phyloP scores from a whole-genome alignment of 2,797 vertebrate genomes.

The Xerus rutilus region DNA sequence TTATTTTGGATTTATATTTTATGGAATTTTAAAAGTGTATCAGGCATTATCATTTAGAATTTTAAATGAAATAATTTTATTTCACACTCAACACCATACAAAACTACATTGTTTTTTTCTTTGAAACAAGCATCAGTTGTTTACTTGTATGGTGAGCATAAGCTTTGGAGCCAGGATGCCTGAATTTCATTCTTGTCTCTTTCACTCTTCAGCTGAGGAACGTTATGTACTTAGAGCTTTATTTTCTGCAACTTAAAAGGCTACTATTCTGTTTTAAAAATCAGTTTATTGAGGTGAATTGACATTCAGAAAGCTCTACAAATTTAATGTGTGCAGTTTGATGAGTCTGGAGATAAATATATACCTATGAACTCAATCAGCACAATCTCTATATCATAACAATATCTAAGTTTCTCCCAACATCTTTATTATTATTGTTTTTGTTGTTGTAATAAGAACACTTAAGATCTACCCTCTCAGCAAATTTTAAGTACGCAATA shows the following conservation, averaged over 20 bases:
- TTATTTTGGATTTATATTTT: conserved; percentile 30
- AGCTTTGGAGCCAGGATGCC: background rate
- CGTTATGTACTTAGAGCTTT: conserved; percentile 5
- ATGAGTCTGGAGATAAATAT: background rate
- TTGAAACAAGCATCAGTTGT: background rate
- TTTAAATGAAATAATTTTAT: conserved; percentile 15
- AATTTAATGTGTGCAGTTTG: background rate
- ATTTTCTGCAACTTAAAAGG: conserved; percentile 8
- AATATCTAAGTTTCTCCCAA: background rate
- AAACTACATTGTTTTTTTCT: background rate
- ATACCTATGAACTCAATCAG: background rate
- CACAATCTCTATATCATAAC: too few relatives aligned
- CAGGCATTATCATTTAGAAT: background rate
- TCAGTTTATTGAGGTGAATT: background rate
- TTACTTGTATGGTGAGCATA: background rate
- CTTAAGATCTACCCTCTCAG: background rate
- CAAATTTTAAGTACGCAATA: background rate
- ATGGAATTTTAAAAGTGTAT: background rate
- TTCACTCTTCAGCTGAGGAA: background rate
- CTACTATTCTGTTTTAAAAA: background rate
- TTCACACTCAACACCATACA: background rate
- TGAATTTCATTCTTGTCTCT: conserved; percentile 11
- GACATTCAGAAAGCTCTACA: background rate
- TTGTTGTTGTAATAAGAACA: background rate
- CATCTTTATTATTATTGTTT: background rate